phyloP scores from a whole-genome alignment of 2,888 invertebrate species.

The Pasiphila rectangulata region DNA sequence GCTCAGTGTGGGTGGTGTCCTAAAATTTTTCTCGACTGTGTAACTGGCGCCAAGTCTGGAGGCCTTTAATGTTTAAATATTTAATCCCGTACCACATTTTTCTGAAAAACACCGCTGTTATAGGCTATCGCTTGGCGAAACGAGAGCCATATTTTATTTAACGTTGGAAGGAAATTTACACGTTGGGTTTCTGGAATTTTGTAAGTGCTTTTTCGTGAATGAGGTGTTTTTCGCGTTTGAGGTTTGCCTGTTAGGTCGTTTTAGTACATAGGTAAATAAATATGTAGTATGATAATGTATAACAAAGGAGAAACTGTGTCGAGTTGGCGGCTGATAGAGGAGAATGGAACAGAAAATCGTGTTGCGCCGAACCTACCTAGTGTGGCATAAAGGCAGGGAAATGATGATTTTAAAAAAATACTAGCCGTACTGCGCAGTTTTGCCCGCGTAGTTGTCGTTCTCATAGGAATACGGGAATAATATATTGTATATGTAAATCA shows the following conservation, averaged over 20 bases:
- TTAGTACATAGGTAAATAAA: no score
- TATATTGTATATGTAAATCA: no score
- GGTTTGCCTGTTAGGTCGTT: background rate
- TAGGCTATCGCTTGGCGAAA: slow-evolving; percentile 21
- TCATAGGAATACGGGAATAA: no score
- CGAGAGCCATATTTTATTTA: slow-evolving; percentile 25
- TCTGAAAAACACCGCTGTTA: slow-evolving; percentile 12
- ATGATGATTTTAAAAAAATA: no score
- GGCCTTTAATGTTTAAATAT: slow-evolving; percentile 27
- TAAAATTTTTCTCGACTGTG: background rate
- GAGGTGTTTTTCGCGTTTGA: background rate
- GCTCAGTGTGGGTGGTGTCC: background rate
- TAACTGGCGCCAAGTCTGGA: slow-evolving; percentile 15
- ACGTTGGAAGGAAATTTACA: slow-evolving; percentile 24
- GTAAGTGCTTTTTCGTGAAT: background rate
- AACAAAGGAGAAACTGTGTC: no score
- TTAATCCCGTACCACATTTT: slow-evolving; percentile 25
- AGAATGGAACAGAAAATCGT: no score
- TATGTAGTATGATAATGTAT: no score
- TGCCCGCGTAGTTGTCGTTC: no score
- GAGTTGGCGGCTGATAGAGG: no score
- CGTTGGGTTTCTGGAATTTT: background rate
- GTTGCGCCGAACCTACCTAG: no score
- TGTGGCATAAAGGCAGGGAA: no score
- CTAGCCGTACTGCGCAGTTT: no score